phyloP scores from a whole-genome alignment of 2,797 vertebrate genomes.

The Gymnothorax reevesii region DNA sequence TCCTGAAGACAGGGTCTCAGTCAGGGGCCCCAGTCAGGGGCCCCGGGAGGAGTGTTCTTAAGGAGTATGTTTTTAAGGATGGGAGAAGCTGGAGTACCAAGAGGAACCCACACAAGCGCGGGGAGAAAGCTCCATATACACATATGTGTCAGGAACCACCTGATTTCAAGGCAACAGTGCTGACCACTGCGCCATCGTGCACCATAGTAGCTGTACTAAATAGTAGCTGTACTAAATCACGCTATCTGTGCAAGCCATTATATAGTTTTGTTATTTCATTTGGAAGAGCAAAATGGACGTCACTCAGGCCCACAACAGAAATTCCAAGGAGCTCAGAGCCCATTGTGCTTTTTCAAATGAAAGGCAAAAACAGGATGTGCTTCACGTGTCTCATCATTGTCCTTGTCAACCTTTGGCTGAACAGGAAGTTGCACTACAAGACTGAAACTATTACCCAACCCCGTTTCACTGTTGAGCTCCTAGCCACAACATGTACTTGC shows the following conservation, averaged over 20 bases:
- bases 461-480: not conserved
- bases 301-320: conserved; percentile 34
- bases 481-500: not conserved
- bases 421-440: conserved; percentile 53
- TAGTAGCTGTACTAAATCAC: not conserved
- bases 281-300: conserved; percentile 2
- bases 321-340: conserved; percentile 43
- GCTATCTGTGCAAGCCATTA: not conserved
- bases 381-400: conserved; percentile 43
- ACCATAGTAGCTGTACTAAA: not conserved
- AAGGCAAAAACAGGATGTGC: conserved; percentile 57
- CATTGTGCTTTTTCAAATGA: conserved; percentile 49
- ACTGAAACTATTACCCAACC: conserved; percentile 47
- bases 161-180: no score
- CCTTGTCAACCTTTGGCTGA: conserved; percentile 51
- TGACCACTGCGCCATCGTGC: no score
- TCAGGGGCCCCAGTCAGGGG: no score
- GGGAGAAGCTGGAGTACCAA: no score
- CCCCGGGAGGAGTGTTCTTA: no score
- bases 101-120: no score
- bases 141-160: no score
- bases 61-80: no score
- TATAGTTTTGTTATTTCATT: not conserved
- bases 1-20: no score
- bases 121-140: no score